Base-by-base conservation (phyloP, 2,888 invertebrate species). In the Drosophila limbata region DNA sequence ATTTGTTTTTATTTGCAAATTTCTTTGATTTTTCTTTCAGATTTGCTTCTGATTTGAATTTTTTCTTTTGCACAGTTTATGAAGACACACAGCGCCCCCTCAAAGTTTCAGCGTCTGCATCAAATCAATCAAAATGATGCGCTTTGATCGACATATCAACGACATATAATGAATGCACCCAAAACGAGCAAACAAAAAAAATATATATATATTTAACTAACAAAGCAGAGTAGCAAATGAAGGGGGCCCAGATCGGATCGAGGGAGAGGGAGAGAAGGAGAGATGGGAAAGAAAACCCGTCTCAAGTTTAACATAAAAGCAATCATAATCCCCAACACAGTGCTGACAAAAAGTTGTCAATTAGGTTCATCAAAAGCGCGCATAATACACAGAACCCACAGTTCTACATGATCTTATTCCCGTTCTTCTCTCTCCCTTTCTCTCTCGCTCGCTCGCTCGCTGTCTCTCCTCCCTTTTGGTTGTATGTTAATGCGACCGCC, bases 341-440 rank as follows among this genome's bases (percentile, higher is more conserved):
- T 76, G 80, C 90, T 88, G 84, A 90, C 87, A 90, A 90, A 91
- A 84, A 84, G 79, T 84, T 84, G 91, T 91, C 90, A 90, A 91
- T 91, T 90, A 91, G 84, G 87, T 81, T 77, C 70, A 88, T 88
- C 85, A 87, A 74, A 69, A 57, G 67, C 71, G 61, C 56, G 79
- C 59, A 74, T 73, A 65, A 63, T 65, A 51, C 50, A 39, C 35
- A 48, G 50, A 25, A 44, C 19, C 60, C 50, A 25, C 39, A 39
- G 50, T 57, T 59, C 45, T 42, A 25, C 35, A 40, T 42, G 35
- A 48, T 47, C 39, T 37, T 15, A 33, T 10, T 35, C 11, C 15
- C 11, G 1, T 4, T 37, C 10, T 45, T 3, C 28, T 8, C 11
- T n/a, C 44, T 31, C 28, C 8, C 15, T 3, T 28, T 17, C 40